Evolutionary conservation across 2,888 invertebrate species (phyloP).

Genomic region (Pollenia labialis): DNA sequence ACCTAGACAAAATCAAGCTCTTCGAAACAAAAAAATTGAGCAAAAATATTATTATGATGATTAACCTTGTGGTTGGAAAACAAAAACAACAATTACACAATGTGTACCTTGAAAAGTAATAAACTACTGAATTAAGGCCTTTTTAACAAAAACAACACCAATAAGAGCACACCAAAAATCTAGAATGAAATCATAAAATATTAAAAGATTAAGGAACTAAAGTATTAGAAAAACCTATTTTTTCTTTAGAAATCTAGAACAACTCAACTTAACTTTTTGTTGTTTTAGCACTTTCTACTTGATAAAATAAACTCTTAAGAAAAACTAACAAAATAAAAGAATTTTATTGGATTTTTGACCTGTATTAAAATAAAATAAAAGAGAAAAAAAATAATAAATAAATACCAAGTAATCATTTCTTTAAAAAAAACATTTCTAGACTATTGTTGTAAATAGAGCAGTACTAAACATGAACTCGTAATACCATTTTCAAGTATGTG

Average conservation of each 20-base stretch:
- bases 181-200: not conserved
- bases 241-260: constrained; percentile 43
- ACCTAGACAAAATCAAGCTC: constrained; percentile 61
- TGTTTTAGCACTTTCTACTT: constrained; percentile 9
- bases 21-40: constrained; percentile 12
- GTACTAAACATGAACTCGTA: constrained; percentile 43
- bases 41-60: constrained; percentile 59
- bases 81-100: constrained; percentile 27
- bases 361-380: constrained; percentile 69
- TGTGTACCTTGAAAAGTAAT: constrained; percentile 70
- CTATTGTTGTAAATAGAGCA: constrained; percentile 59
- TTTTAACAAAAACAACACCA: not conserved
- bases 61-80: constrained; percentile 64
- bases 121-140: constrained; percentile 38
- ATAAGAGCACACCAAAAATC: not conserved
- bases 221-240: not conserved
- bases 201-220: constrained; percentile 6
- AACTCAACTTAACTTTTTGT: constrained; percentile 37
- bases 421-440: constrained; percentile 62
- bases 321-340: constrained; percentile 30
- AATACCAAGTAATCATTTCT: constrained; percentile 52
- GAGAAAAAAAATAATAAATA: constrained; percentile 12
- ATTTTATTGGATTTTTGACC: constrained; percentile 74
- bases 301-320: constrained; percentile 15
- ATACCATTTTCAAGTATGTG: not conserved